A percentile compares a stretch with the other conserved stretches of the same genome.
These are phyloP conservation scores for Cyanocitta stelleri DNA, from an alignment of 2,113 vertebrate species.

Conservation along the genomic window DNA sequence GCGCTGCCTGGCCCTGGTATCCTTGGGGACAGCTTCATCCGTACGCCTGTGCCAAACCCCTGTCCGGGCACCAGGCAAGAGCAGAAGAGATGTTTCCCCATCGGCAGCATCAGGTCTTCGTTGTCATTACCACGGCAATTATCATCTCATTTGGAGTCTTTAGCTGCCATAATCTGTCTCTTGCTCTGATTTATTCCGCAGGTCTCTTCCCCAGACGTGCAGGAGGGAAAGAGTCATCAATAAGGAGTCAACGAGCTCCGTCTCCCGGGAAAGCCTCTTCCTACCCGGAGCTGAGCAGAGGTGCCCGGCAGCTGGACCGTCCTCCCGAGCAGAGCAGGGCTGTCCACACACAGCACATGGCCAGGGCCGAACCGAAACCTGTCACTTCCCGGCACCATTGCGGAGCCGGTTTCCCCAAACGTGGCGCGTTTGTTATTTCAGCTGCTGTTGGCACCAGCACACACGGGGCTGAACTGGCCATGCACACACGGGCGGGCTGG, in stretches of 20 bases:
- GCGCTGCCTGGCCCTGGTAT: rapidly evolving
- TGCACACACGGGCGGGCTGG: background rate
- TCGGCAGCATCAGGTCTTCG: constrained; percentile 47
- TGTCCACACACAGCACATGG: rapidly evolving
- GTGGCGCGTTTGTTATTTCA: background rate
- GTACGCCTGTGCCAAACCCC: background rate
- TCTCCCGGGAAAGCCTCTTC: background rate
- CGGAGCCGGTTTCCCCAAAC: rapidly evolving
- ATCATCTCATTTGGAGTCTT: constrained; percentile 67
- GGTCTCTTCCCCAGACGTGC: constrained; percentile 33
- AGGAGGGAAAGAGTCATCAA: constrained; percentile 10
- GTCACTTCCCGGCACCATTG: rapidly evolving
- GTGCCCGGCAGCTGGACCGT: background rate
- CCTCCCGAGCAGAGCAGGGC: background rate
- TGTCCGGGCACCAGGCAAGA: background rate
- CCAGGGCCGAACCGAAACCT: background rate
- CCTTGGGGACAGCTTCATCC: background rate
- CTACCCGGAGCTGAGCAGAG: background rate
- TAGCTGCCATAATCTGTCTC: constrained; percentile 67
- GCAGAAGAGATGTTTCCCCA: constrained; percentile 18
- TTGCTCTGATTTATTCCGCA: constrained; percentile 52
- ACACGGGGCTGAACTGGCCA: rapidly evolving
- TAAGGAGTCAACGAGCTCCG: background rate
- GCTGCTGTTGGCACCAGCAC: background rate
- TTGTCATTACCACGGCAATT: constrained; percentile 65